phyloP scores from a whole-genome alignment of 37 sponge, comb jelly and placozoan genomes.

The Geodia barretti region DNA sequence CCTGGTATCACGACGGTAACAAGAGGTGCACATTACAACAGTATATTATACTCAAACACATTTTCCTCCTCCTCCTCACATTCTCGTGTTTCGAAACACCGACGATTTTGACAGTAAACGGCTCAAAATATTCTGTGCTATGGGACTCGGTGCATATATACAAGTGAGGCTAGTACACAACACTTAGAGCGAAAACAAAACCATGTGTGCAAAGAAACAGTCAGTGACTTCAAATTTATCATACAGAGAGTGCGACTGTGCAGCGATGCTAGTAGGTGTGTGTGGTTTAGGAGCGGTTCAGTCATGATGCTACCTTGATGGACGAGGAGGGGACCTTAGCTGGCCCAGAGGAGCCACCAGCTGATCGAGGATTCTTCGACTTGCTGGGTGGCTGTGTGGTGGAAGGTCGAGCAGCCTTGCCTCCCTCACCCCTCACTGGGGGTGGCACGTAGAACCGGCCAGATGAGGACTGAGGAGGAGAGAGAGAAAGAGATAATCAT shows the following conservation, averaged over 20 bases:
- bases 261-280: not conserved
- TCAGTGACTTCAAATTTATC: no score
- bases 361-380: not conserved
- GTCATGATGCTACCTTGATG: not conserved
- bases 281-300: no score
- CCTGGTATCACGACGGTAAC: not conserved
- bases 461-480: not conserved
- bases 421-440: slow-evolving; percentile 4
- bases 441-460: slow-evolving; percentile 39
- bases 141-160: no score
- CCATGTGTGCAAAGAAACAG: no score
- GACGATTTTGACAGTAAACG: no score
- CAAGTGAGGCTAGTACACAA: no score
- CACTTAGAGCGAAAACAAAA: no score
- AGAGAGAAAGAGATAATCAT: not conserved
- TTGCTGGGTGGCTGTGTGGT: no score
- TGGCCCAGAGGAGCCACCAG: not conserved
- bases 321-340: not conserved
- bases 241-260: not conserved
- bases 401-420: not conserved
- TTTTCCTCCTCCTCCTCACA: not conserved
- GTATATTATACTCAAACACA: not conserved
- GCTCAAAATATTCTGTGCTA: no score
- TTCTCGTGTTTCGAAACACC: no score
- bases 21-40: not conserved